Evolutionary conservation across 2,797 vertebrate genomes (phyloP), one percentile per base, ranked within the genome.

Genomic region (Zalophus californianus): DNA sequence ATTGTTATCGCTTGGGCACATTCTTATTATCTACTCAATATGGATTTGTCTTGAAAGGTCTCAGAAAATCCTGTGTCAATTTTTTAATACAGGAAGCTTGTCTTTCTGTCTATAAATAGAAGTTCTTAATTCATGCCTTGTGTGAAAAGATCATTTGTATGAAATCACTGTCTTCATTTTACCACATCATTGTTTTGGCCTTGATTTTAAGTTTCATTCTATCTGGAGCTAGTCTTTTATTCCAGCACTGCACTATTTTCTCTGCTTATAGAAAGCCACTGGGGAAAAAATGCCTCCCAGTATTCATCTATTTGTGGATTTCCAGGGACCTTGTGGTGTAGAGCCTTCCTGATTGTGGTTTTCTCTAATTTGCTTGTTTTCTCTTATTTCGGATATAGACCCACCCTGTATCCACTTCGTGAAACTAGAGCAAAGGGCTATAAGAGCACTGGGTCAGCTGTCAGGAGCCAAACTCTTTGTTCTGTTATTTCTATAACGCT

Each of bases 321-420:
- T 98, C 98, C 95, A 1, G 88, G 73, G 97, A 97, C 95, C 68
- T 88, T 94, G 92, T 86, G 11, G 0, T 38, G n/a, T 91, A 85
- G 90, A 88, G 92, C 96, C 95, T 98, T 64, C 94, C 88, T 95
- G 68, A n/a, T 92, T 93, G 29, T 94, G 13, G 29, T 78, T 97
- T 97, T 96, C 97, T 56, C 80, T 96, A 62, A 97, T 97, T 98
- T 86, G 80, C 98, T 95, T 95, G 21, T 85, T 98, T 98, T 94
- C 97, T 97, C 77, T 95, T 83, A 84, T 18, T 70, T 94, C 93
- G 97, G 95, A 97, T 96, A 80, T 86, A 97, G 97, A 97, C 96
- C 92, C 96, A 97, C 5, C 21, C 75, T 41, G 23, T 90, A 38
- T 96, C 86, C 87, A 41, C 94, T 97, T 89, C 82, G 93, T 16